Evolutionary conservation across 2,797 vertebrate genomes (phyloP), one percentile per base, ranked within the genome.

Genomic region (Enteromius anoplus): DNA sequence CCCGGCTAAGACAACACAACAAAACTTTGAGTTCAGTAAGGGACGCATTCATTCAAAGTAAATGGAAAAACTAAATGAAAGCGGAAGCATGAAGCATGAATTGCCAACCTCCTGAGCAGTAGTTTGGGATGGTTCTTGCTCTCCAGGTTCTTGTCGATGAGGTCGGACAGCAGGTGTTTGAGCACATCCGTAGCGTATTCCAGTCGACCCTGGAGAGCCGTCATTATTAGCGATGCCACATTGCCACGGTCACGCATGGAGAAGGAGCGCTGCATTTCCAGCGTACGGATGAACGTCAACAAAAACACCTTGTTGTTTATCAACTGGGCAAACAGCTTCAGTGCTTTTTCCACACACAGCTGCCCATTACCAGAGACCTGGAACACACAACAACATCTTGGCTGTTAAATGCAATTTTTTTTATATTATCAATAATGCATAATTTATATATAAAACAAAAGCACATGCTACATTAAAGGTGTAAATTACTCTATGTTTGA

Each of bases 271-370:
- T 99, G 98, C 85, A 94, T 90, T 90, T 99, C 98, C 87, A 99
- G 93, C 0, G 97, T 99, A 11, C 98, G 96, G 89, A 99, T 99
- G 93, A 99, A 99, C 69, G 97, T 96, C 90, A 99, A 93, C 93
- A 99, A 94, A 93, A 99, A 99, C 81, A 98, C 96, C 88, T 99
- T 99, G 94, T 99, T 99, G 96, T 99, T 99, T 93, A 99, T 95
- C 88, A 99, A 95, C 93, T 99, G 97, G 1, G 96, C 98, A 21
- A 99, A 99, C 84, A 97, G 94, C 93, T 98, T 98, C 91, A 99
- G 91, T 85, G 97, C 98, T 88, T 99, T 99, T 92, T 99, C 98
- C 90, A 98, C 97, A 0, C 92, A 96, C 93, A 96, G 96, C 93
- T 99, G 98, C 75, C 97, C 97, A 0, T 99, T 98, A 1, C 98